Evolutionary conservation across 2,113 vertebrate genomes (phyloP).

Genomic region (Mobula birostris): DNA sequence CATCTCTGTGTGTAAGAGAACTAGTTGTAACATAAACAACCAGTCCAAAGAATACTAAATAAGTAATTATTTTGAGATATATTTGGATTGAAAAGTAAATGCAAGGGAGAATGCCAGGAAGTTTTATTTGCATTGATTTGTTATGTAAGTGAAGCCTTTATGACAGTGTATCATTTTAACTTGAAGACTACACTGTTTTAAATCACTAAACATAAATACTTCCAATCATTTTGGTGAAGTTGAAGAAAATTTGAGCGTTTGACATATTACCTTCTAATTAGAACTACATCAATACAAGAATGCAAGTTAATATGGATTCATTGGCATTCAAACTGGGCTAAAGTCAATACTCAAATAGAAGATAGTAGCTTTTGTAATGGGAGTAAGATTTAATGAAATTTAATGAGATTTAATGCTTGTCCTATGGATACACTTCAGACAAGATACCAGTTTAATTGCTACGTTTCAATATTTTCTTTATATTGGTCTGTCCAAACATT

Average conservation of each 20-base stretch:
- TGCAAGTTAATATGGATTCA: background rate
- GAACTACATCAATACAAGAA: background rate
- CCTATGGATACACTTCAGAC: background rate
- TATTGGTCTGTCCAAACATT: background rate
- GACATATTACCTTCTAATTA: background rate
- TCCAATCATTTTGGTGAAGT: background rate
- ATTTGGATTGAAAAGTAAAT: background rate
- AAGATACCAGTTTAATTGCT: background rate
- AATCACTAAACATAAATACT: background rate
- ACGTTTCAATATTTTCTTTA: background rate
- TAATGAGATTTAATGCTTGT: background rate
- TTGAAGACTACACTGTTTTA: background rate
- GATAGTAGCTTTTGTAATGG: background rate
- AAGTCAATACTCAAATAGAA: background rate
- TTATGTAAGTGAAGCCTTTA: background rate
- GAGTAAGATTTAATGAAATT: background rate
- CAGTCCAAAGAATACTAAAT: background rate
- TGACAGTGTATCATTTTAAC: background rate
- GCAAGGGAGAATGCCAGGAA: background rate
- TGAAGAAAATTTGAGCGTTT: background rate
- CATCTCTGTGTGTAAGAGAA: background rate
- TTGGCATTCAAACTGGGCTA: background rate
- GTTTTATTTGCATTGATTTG: constrained; percentile 5
- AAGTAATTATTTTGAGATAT: background rate
- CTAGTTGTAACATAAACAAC: too few species aligned